These are phyloP conservation scores for Aleiodes sp. DNA, from an alignment of 1,140 invertebrate genomes.

Conservation along the genomic window DNA sequence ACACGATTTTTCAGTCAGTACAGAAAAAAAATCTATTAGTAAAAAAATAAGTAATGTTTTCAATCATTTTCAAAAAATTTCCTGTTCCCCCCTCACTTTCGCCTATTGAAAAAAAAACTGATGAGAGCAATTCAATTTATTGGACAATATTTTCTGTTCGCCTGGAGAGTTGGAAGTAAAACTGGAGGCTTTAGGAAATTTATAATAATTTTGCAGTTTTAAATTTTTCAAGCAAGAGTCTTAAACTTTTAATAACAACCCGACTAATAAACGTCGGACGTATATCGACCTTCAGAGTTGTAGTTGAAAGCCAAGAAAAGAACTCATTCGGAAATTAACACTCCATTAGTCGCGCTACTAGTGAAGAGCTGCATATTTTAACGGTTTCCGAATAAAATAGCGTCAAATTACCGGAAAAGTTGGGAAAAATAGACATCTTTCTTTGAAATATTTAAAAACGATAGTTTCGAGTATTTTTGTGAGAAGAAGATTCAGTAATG, in stretches of 20 bases:
- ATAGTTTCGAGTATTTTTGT: too few species aligned
- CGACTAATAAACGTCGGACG: constrained; percentile 10
- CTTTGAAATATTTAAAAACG: too few species aligned
- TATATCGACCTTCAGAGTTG: neutral
- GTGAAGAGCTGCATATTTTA: too few species aligned
- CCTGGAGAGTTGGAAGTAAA: neutral
- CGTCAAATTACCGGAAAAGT: too few species aligned
- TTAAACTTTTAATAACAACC: neutral
- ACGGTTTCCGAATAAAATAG: too few species aligned
- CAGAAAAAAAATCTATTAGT: neutral
- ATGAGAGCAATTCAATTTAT: neutral
- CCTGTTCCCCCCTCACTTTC: neutral
- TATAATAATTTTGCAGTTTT: constrained; percentile 8
- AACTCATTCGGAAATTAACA: too few species aligned
- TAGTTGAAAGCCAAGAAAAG: neutral
- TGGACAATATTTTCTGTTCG: neutral
- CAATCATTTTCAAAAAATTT: neutral
- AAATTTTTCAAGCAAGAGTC: neutral
- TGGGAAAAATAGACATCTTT: too few species aligned
- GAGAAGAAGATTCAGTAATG: too few species aligned
- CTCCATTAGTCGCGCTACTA: too few species aligned
- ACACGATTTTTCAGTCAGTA: neutral
- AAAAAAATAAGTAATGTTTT: neutral
- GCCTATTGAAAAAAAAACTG: neutral
- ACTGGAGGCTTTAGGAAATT: constrained; percentile 5